A percentile compares a stretch with the other conserved stretches of the same genome.
Evolutionary conservation across 2,888 invertebrate genomes (phyloP).

Genomic region (Eupeodes luniger): DNA sequence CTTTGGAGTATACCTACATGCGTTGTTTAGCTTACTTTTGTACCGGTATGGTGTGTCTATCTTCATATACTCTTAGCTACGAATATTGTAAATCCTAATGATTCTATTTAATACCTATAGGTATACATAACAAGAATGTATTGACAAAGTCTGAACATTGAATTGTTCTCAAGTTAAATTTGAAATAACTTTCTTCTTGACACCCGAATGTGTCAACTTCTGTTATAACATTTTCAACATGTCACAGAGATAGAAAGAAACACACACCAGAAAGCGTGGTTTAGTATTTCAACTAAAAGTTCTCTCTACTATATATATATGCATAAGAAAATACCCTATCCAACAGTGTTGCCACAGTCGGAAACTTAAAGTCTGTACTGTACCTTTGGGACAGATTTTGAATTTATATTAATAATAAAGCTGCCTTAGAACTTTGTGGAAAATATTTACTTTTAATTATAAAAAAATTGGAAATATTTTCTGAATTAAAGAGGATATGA

Average conservation of each 20-base stretch:
- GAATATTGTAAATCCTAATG: slow-evolving; percentile 14
- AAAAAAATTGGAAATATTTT: too few relatives aligned
- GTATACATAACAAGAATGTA: slow-evolving; percentile 4
- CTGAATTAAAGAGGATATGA: too few relatives aligned
- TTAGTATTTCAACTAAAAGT: slow-evolving; percentile 39
- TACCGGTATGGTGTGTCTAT: not conserved
- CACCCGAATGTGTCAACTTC: slow-evolving; percentile 31
- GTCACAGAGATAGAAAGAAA: not conserved
- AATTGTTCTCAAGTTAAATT: slow-evolving; percentile 34
- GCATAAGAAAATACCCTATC: too few relatives aligned
- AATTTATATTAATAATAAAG: too few relatives aligned
- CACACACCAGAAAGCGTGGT: not conserved
- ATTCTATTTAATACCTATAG: slow-evolving; percentile 9
- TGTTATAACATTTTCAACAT: slow-evolving; percentile 24
- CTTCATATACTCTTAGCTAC: not conserved
- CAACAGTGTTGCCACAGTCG: too few relatives aligned
- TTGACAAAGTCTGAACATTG: slow-evolving; percentile 21
- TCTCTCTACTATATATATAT: slow-evolving; percentile 9
- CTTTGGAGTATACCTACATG: not conserved
- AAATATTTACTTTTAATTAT: too few relatives aligned
- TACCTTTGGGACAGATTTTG: too few relatives aligned
- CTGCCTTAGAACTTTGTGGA: too few relatives aligned
- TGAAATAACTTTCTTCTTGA: slow-evolving; percentile 18
- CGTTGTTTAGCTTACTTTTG: not conserved
- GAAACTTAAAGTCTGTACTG: too few relatives aligned